Evolutionary conservation across 2,888 invertebrate species (phyloP).

Genomic region (Hemaris fuciformis): DNA sequence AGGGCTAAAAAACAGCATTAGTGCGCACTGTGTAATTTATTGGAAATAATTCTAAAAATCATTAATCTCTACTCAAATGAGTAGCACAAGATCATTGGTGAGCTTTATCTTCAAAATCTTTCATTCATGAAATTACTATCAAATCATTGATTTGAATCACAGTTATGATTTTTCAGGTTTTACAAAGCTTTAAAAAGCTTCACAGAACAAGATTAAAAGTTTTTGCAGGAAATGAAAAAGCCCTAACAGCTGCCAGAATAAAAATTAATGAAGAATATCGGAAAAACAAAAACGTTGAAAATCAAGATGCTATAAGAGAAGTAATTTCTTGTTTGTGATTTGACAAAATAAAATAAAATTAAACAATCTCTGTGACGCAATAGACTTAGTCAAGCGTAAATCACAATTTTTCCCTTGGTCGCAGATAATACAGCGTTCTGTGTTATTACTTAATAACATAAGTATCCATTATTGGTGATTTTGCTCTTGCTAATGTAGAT

Average conservation of each 20-base stretch:
- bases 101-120: background rate
- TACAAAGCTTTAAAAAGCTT: conserved; percentile 86
- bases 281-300: conserved; percentile 83
- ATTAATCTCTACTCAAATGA: background rate
- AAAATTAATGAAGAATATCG: conserved; percentile 89
- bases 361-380: no score
- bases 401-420: no score
- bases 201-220: conserved; percentile 85
- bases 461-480: no score
- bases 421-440: no score
- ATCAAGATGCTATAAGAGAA: conserved; percentile 77
- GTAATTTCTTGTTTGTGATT: background rate
- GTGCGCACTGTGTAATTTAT: no score
- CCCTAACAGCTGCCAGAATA: conserved; percentile 83
- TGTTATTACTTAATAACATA: no score
- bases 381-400: background rate
- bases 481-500: no score
- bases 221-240: conserved; percentile 84
- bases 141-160: background rate
- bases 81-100: background rate
- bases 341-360: no score
- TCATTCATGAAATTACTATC: background rate
- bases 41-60: background rate
- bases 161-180: conserved; percentile 73
- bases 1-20: no score